Evolutionary conservation across 2,888 invertebrate genomes (phyloP), one percentile per base, ranked within the genome.

Genomic region (Drosophila borealis): DNA sequence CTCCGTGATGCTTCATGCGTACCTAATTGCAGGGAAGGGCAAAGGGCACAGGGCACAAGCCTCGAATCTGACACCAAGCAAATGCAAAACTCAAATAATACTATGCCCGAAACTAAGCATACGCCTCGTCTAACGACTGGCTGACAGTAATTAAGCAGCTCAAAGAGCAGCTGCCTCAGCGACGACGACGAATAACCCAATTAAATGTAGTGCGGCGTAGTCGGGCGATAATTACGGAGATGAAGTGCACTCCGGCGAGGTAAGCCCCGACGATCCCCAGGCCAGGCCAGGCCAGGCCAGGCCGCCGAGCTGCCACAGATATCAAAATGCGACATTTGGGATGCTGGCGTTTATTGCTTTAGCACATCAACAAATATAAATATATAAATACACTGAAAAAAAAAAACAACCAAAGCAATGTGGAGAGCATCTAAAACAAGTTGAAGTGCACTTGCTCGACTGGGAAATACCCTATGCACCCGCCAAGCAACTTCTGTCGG

Each of bases 1-100:
- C 29, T 44, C 25, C 34, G 19, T 53, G 49, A 33, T n/a, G 51
- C 48, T 61, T 36, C 65, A 44, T 39, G 14, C 44, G 19, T 56
- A 57, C 50, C 82, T 80, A 75, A 78, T 81, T 81, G 69, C 65
- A 42, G 44, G 45, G 41, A 53, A 70, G 57, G 29, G 46, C 17
- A 14, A 4, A 36, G 44, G 42, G 53, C 17, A 49, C 41, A 33
- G n/a, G 42, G 39, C 42, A 19, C 36, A 39, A 57, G 53, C 62
- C 57, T 48, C 57, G 67, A 69, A 73, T 63, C 49, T 37, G 69
- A 72, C 49, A 69, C 75, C 56, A 59, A 14, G 59, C 33, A 8
- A 29, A 19, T n/a, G 21, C 13, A 21, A n/a, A 19, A 37, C 17
- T 34, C 21, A 45, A 19, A 19, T 39, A 36, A 13, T 45, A 34